These are phyloP conservation scores for Biston stratarius DNA, from an alignment of 2,888 invertebrate species.

Conservation along the genomic window DNA sequence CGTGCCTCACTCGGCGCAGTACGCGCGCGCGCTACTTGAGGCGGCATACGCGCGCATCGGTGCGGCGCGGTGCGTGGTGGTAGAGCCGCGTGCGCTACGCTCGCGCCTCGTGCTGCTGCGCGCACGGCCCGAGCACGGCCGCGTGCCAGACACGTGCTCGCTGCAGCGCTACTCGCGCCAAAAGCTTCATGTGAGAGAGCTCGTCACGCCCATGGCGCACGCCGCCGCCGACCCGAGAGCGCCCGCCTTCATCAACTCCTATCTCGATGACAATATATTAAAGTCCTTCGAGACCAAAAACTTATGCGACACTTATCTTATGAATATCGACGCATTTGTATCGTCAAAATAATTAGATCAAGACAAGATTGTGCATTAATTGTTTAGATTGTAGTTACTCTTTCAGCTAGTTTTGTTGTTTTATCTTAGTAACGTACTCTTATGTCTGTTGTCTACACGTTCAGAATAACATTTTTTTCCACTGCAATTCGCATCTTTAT, in stretches of 20 bases:
- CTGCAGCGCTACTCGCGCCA: slow-evolving; percentile 49
- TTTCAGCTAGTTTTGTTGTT: no score
- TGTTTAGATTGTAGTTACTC: no score
- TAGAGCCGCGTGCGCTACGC: slow-evolving; percentile 44
- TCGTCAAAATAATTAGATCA: slow-evolving; percentile 40
- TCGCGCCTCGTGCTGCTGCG: slow-evolving; percentile 52
- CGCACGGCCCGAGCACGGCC: slow-evolving; percentile 39
- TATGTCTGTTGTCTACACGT: no score
- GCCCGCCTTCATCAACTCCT: slow-evolving; percentile 58
- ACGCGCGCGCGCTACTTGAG: slow-evolving; percentile 59
- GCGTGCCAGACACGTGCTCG: slow-evolving; percentile 17
- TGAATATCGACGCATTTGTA: slow-evolving; percentile 52
- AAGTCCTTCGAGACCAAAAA: slow-evolving; percentile 56
- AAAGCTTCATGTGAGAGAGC: slow-evolving; percentile 51
- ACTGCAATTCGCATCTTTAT: no score
- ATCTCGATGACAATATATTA: slow-evolving; percentile 52
- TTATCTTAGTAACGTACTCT: no score
- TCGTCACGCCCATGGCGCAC: slow-evolving; percentile 38
- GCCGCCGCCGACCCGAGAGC: slow-evolving; percentile 39
- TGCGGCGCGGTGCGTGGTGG: slow-evolving; percentile 44
- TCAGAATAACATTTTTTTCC: no score
- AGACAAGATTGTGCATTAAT: no score
- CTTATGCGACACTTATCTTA: slow-evolving; percentile 60
- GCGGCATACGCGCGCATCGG: slow-evolving; percentile 53
- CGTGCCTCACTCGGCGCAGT: slow-evolving; percentile 64